Base-by-base conservation (phyloP, 1,140 invertebrate genomes). In the Zaprionus ornatus region DNA sequence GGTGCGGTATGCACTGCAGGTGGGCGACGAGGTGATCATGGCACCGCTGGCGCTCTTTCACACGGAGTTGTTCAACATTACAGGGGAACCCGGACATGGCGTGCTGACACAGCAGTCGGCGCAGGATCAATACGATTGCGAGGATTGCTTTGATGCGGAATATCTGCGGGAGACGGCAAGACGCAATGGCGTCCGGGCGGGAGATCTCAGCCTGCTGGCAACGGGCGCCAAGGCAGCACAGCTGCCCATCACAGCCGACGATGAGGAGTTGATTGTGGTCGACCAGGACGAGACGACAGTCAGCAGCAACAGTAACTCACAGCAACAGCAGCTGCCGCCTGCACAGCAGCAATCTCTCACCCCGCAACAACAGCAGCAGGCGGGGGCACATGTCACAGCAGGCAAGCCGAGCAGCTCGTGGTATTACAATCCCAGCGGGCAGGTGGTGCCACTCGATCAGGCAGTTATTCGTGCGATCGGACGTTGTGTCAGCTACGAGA, bases 61-160 rank as follows among this genome's bases (percentile, higher is more conserved):
- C 91, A 97, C 98, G 1, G 97, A 98, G 93, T 93, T 99, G 61
- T 95, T 99, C 27, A 96, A 95, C 84, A 95, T 99, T 4, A 98
- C 97, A 3, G 97, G 97, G 4, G 90, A 79, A 42, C 37, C 64
- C 29, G 29, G 29, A 7, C 79, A 77, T 10, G n/a, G 91, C 0
- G 97, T 97, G 81, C 93, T 91, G 23, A 95, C 95, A 17, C 95
- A 96, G 74, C 95, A 96, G 42, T 96, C 98, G 83, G 95, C 95
- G 78, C 93, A 96, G 48, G 95, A 95, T 69, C 94, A 94, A 27
- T 97, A 97, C 56, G 97, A 99, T 92, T 95, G 97, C 4, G 97
- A 98, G 93, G 98, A 99, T 94, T 98, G 98, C 10, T 97, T 98
- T 92, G 98, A 99, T 94, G 97, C 97, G 55, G 96, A 97, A 92